A percentile compares a stretch with the other conserved stretches of the same genome.
Conservation (phyloP, 2,888 invertebrate genomes). For the Pachydiplax longipennis region DNA sequence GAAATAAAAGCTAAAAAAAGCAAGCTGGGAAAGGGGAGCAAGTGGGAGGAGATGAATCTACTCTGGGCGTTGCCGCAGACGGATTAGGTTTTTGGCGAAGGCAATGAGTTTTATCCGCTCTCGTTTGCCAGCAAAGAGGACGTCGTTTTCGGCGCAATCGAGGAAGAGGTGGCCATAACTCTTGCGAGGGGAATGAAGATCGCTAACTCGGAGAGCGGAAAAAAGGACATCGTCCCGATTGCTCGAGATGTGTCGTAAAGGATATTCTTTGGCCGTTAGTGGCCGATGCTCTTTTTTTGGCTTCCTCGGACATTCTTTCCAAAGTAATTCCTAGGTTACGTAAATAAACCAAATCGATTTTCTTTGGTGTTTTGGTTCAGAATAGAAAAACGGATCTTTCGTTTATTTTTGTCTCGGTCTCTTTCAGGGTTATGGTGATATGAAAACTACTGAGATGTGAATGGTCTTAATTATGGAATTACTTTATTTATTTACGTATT, state of each 20-base stretch:
- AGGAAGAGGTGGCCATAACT: not conserved
- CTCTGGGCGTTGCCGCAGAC: not conserved
- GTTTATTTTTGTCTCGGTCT: too few relatives aligned
- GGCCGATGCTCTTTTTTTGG: not conserved
- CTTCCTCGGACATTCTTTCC: not conserved
- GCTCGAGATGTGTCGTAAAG: not conserved
- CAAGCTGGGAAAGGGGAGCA: not conserved
- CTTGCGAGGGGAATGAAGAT: not conserved
- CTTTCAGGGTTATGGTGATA: too few relatives aligned
- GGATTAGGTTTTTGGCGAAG: conserved; percentile 20
- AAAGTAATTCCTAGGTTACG: too few relatives aligned
- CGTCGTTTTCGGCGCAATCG: not conserved
- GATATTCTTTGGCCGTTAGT: not conserved
- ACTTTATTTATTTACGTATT: too few relatives aligned
- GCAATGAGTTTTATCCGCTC: not conserved
- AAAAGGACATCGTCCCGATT: not conserved
- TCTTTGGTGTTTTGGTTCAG: too few relatives aligned
- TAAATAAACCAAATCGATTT: too few relatives aligned
- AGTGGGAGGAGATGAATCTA: not conserved
- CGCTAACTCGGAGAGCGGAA: not conserved
- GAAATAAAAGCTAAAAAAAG: not conserved
- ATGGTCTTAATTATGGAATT: too few relatives aligned
- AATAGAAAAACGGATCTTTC: too few relatives aligned
- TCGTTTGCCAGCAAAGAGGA: not conserved
- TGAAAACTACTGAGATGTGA: too few relatives aligned